These are phyloP conservation scores for Hyaena hyaena DNA, from an alignment of 2,113 vertebrate genomes.

Conservation along the genomic window DNA sequence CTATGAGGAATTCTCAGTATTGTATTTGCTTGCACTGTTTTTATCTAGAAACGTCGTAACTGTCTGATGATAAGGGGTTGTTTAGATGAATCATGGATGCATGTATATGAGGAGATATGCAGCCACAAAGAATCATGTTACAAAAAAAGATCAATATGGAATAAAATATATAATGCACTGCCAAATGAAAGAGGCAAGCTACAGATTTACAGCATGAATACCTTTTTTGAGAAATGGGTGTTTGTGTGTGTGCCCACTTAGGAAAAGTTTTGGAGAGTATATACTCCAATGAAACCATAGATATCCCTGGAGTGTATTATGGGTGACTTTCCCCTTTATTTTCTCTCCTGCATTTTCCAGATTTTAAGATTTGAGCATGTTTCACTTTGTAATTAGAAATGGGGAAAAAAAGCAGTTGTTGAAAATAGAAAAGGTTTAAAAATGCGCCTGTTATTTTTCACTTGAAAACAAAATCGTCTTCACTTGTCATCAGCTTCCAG, in stretches of 20 bases:
- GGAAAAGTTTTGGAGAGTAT: background rate
- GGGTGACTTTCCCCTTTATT: background rate
- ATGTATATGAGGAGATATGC: background rate
- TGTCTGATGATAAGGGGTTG: background rate
- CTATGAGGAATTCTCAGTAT: constrained; percentile 31
- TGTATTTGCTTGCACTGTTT: constrained; percentile 33
- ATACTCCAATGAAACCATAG: background rate
- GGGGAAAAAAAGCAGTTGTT: background rate
- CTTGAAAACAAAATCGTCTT: background rate
- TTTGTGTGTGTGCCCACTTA: background rate
- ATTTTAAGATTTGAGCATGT: background rate
- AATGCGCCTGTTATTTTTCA: background rate
- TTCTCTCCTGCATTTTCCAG: constrained; percentile 12
- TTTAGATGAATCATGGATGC: background rate
- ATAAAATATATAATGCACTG: background rate
- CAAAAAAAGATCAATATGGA: background rate
- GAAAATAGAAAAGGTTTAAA: background rate
- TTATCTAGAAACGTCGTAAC: constrained; percentile 69
- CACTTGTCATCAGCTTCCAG: background rate
- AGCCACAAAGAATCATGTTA: background rate
- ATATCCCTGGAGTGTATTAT: background rate
- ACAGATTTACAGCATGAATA: background rate
- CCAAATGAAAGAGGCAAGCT: background rate
- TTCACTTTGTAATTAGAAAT: constrained; percentile 38
- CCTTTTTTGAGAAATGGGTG: background rate